Evolutionary conservation across 2,797 vertebrate species (phyloP).

Genomic region (Sebastes jordani): DNA sequence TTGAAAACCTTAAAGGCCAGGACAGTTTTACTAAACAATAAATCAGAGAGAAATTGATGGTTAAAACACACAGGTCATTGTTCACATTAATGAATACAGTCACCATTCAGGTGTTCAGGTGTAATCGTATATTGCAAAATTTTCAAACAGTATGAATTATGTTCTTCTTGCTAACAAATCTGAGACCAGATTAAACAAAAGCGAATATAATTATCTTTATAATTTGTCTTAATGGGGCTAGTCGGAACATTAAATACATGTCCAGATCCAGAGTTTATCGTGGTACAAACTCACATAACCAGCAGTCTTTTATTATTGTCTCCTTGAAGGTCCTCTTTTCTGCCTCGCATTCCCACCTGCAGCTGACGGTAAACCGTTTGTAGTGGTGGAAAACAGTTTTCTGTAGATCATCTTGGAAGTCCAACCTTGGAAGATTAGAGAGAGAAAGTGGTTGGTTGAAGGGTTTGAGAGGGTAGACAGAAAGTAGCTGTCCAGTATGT

Average conservation of each 20-base stretch:
- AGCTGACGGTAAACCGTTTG: background rate
- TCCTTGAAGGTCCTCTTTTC: background rate
- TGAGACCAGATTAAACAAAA: background rate
- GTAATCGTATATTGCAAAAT: background rate
- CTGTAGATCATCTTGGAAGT: background rate
- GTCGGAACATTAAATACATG: background rate
- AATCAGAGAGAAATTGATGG: background rate
- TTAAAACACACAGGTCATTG: no score
- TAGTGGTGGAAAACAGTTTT: background rate
- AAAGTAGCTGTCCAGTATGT: background rate
- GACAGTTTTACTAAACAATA: background rate
- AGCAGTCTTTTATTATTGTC: background rate
- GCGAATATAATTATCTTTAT: background rate
- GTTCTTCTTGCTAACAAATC: background rate
- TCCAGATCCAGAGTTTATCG: background rate
- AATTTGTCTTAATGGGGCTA: background rate
- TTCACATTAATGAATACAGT: no score
- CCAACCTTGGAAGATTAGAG: background rate
- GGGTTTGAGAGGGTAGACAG: background rate
- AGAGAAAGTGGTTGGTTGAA: background rate
- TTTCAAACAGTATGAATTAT: background rate
- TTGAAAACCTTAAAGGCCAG: background rate
- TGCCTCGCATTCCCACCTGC: background rate
- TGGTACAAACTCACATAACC: background rate
- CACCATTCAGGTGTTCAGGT: background rate